These are phyloP conservation scores for Psammodynastes pulverulentus DNA, from an alignment of 2,113 vertebrate species.

Conservation along the genomic window DNA sequence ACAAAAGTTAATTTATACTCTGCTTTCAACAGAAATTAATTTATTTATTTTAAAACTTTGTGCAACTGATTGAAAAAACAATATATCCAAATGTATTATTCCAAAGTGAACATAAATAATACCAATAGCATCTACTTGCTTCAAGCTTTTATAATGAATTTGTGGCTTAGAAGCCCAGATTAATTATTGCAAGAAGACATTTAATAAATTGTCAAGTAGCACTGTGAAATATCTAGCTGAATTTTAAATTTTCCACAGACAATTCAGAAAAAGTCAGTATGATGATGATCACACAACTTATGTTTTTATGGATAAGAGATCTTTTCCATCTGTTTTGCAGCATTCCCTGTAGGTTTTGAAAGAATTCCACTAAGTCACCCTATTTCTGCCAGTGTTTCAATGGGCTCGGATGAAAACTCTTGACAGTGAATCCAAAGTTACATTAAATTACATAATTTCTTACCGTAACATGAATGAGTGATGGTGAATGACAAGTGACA, in stretches of 20 bases:
- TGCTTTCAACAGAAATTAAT: not conserved
- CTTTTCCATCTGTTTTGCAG: not conserved
- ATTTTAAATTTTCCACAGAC: not conserved
- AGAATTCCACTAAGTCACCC: not conserved
- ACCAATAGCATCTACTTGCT: not conserved
- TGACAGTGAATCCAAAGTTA: not conserved
- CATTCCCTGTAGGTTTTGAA: not conserved
- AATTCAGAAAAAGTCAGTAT: not conserved
- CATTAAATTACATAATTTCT: not conserved
- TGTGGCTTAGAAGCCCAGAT: not conserved
- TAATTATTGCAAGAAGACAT: not conserved
- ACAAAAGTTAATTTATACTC: not conserved
- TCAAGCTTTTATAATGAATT: not conserved
- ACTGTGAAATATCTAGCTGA: not conserved
- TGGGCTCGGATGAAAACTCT: not conserved
- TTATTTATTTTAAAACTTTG: not conserved
- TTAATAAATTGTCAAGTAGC: not conserved
- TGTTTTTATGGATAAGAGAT: not conserved
- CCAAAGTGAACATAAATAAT: not conserved
- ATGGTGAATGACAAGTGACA: not conserved
- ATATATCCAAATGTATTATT: not conserved
- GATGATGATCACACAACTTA: not conserved
- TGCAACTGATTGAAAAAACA: not conserved
- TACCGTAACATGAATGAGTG: not conserved
- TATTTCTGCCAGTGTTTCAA: not conserved